A percentile compares a stretch with the other conserved stretches of the same genome.
phyloP scores from a whole-genome alignment of 2,888 invertebrate species.

The Limnephilus lunatus region DNA sequence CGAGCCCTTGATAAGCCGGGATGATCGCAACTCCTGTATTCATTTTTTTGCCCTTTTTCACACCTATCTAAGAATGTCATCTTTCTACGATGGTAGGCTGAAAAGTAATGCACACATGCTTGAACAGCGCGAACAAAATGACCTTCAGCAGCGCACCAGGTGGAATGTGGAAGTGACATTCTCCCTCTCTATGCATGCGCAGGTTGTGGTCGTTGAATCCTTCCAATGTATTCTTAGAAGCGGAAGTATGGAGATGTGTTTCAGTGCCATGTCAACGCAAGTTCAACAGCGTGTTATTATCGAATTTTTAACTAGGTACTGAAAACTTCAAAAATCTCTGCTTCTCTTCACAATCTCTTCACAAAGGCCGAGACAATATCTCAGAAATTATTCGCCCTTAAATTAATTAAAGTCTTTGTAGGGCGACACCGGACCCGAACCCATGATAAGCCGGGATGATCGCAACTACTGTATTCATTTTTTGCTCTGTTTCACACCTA shows the following conservation, averaged over 20 bases:
- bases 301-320: too few relatives aligned
- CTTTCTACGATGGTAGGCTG: neutral
- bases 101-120: too few relatives aligned
- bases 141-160: too few relatives aligned
- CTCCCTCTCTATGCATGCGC: too few relatives aligned
- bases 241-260: too few relatives aligned
- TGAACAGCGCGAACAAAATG: too few relatives aligned
- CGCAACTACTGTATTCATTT: neutral
- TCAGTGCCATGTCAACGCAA: too few relatives aligned
- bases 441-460: neutral
- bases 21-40: neutral
- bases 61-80: neutral
- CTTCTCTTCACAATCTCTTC: neutral
- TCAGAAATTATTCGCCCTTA: slow-evolving; percentile 12
- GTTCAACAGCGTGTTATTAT: too few relatives aligned
- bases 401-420: neutral
- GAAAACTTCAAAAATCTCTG: neutral
- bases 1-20: neutral
- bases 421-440: neutral
- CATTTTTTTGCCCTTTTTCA: neutral
- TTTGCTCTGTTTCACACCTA: neutral
- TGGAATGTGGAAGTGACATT: too few relatives aligned
- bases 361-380: neutral
- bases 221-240: too few relatives aligned
- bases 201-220: too few relatives aligned